phyloP scores from a whole-genome alignment of 2,888 invertebrate species.

The Agrotis exclamationis region DNA sequence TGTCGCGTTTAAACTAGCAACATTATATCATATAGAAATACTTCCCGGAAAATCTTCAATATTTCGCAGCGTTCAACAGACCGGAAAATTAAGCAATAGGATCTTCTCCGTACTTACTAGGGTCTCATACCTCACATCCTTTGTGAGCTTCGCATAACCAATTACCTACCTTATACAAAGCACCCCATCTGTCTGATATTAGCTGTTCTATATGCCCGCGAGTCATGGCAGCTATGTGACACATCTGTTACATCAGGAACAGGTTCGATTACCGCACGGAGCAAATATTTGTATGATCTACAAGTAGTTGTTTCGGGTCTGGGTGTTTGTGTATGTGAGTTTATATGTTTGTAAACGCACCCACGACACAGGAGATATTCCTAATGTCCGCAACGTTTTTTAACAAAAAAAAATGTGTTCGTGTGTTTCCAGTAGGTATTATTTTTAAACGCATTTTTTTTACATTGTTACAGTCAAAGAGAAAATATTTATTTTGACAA shows the following conservation, averaged over 20 bases:
- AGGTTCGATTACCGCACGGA: too few relatives aligned
- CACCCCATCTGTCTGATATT: conserved; percentile 17
- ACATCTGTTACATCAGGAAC: conserved; percentile 7
- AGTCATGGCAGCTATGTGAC: neutral
- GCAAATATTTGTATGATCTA: too few relatives aligned
- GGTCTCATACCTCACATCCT: neutral
- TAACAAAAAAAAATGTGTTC: too few relatives aligned
- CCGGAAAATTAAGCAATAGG: neutral
- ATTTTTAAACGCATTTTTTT: neutral
- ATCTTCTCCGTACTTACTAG: neutral
- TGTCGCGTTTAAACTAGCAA: neutral
- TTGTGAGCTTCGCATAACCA: conserved; percentile 17
- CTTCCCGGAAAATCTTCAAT: neutral
- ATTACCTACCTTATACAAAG: conserved; percentile 11
- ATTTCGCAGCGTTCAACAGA: conserved; percentile 2
- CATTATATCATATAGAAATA: neutral
- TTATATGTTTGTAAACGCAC: too few relatives aligned
- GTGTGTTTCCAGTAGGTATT: neutral
- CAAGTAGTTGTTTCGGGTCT: too few relatives aligned
- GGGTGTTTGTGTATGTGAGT: too few relatives aligned
- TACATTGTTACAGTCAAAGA: neutral
- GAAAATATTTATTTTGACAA: neutral
- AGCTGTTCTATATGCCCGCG: conserved; percentile 1
- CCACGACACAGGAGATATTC: too few relatives aligned
- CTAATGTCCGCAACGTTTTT: too few relatives aligned